A percentile compares a stretch with the other conserved stretches of the same genome.
Evolutionary conservation across 2,888 invertebrate species (phyloP).

Genomic region (Pristionchus mayeri): DNA sequence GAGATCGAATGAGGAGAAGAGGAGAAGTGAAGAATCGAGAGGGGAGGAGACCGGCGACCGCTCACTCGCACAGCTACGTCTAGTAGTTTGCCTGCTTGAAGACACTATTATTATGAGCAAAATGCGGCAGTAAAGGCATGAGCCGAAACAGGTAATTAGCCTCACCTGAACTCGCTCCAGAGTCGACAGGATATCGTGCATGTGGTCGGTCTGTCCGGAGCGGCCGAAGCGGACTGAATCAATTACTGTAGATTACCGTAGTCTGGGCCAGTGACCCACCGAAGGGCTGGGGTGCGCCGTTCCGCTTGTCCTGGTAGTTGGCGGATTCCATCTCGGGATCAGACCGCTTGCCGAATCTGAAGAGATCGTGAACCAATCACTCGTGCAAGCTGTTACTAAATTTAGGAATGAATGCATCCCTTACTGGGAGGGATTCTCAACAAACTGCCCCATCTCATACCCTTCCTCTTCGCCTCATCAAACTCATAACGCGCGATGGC

Average conservation of each 20-base stretch:
- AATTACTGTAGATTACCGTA: not conserved
- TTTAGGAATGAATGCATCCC: too few relatives aligned
- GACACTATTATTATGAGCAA: not conserved
- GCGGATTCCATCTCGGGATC: constrained; percentile 57
- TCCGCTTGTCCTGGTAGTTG: constrained; percentile 64
- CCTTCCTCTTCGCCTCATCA: not conserved
- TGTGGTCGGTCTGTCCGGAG: constrained; percentile 67
- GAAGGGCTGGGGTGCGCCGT: constrained; percentile 69
- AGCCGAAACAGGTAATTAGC: not conserved
- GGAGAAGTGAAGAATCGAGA: constrained; percentile 3
- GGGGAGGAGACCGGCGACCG: not conserved
- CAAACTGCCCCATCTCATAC: not conserved
- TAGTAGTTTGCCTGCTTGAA: constrained; percentile 16
- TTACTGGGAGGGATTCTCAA: not conserved
- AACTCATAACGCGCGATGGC: constrained; percentile 18
- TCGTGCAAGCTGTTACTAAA: too few relatives aligned
- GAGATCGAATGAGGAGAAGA: not conserved
- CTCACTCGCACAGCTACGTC: not conserved
- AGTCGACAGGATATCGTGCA: constrained; percentile 69
- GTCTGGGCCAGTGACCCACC: constrained; percentile 55
- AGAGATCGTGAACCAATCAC: not conserved
- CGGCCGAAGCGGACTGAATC: constrained; percentile 68
- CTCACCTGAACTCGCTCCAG: constrained; percentile 52
- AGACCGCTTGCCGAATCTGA: constrained; percentile 67
- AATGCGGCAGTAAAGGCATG: not conserved